phyloP scores from a whole-genome alignment of 2,797 vertebrate species.

The Taeniopygia guttata region DNA sequence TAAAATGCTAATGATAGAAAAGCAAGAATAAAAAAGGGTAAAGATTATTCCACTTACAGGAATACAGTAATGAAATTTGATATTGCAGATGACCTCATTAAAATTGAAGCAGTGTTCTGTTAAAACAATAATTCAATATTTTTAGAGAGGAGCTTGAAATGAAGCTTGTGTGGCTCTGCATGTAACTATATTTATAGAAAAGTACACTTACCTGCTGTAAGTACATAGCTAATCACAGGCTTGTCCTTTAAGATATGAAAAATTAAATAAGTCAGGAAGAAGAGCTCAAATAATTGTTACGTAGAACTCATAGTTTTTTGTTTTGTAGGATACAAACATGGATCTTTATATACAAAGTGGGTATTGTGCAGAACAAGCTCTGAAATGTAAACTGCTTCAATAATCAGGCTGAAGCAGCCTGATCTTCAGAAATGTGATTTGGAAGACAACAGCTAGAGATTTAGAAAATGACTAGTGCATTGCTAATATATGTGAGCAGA shows the following conservation, averaged over 20 bases:
- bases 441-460: constrained; percentile 54
- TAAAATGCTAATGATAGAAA: neutral
- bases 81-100: neutral
- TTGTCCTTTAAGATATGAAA: neutral
- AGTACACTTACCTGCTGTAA: neutral
- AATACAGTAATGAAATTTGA: neutral
- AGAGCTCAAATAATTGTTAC: neutral
- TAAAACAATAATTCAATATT: neutral
- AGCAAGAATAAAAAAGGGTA: neutral
- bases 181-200: neutral
- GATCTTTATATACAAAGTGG: neutral
- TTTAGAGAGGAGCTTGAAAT: neutral
- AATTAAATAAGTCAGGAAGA: neutral
- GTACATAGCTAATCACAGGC: neutral
- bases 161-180: neutral
- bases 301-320: neutral
- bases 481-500: constrained; percentile 34
- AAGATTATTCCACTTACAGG: neutral
- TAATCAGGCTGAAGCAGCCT: constrained; percentile 19
- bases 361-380: neutral
- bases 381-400: constrained; percentile 50
- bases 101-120: neutral
- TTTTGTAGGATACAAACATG: neutral
- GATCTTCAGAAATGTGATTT: constrained; percentile 54
- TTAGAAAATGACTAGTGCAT: constrained; percentile 30